phyloP scores from a whole-genome alignment of 2,888 invertebrate genomes.

The Amiota mariae region DNA sequence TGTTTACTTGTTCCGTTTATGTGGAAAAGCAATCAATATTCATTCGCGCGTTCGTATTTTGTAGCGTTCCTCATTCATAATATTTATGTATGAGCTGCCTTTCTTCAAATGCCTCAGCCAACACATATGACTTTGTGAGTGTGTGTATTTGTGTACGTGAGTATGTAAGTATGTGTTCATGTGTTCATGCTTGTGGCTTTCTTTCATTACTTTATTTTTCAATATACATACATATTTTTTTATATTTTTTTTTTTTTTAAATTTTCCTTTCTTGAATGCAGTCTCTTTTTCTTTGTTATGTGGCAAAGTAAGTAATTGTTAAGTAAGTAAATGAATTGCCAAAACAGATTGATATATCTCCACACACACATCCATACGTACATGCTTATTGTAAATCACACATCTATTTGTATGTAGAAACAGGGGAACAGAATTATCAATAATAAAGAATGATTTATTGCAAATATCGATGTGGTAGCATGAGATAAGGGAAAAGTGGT shows the following conservation, averaged over 20 bases:
- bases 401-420: background rate
- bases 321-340: constrained; percentile 30
- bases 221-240: background rate
- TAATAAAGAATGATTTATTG: constrained; percentile 13
- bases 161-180: background rate
- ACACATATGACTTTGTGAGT: background rate
- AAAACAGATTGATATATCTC: constrained; percentile 6
- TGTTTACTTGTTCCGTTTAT: constrained; percentile 28
- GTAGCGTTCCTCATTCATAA: background rate
- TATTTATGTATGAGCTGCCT: background rate
- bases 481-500: constrained; percentile 8
- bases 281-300: constrained; percentile 6
- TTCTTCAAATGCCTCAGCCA: background rate
- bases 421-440: background rate
- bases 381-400: constrained; percentile 15
- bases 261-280: background rate
- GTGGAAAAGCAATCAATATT: constrained; percentile 25
- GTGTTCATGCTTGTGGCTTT: too few species aligned
- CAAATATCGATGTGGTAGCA: constrained; percentile 3
- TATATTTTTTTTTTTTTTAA: background rate
- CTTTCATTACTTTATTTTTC: background rate
- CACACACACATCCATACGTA: background rate
- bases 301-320: constrained; percentile 24
- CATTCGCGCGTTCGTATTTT: constrained; percentile 11
- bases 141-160: background rate